Conservation (phyloP, 2,797 vertebrate species). For the Euthynnus affinis region DNA sequence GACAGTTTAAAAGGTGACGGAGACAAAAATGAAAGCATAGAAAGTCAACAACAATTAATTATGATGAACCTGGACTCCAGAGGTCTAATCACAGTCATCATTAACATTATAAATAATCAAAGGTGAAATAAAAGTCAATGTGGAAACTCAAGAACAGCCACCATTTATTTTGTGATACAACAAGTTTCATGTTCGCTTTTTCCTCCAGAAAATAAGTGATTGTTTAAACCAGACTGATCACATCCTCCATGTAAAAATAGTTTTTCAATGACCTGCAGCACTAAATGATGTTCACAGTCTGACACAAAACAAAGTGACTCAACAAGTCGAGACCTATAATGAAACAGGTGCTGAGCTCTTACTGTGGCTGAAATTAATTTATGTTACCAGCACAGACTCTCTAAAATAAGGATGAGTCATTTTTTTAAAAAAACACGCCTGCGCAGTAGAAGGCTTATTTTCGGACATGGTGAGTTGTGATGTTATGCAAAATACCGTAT, state of each 20-base stretch:
- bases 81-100: neutral
- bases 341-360: neutral
- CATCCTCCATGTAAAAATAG: neutral
- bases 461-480: neutral
- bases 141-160: neutral
- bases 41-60: too few species aligned
- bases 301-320: constrained; percentile 21
- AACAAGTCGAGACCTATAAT: neutral
- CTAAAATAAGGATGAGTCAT: neutral
- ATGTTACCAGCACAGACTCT: neutral
- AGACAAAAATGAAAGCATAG: too few species aligned
- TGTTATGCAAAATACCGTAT: too few species aligned
- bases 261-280: neutral
- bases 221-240: neutral
- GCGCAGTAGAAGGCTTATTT: neutral
- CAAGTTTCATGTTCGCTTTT: neutral
- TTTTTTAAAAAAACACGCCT: neutral
- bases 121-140: neutral
- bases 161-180: neutral
- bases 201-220: neutral
- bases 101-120: neutral
- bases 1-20: too few species aligned
- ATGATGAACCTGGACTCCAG: too few species aligned
- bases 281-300: neutral
- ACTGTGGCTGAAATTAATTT: constrained; percentile 2